Percentiles rank a stretch among this genome's conserved stretches.
These are phyloP conservation scores for Drosophila bocqueti DNA, from an alignment of 1,140 invertebrate genomes.

Conservation along the genomic window DNA sequence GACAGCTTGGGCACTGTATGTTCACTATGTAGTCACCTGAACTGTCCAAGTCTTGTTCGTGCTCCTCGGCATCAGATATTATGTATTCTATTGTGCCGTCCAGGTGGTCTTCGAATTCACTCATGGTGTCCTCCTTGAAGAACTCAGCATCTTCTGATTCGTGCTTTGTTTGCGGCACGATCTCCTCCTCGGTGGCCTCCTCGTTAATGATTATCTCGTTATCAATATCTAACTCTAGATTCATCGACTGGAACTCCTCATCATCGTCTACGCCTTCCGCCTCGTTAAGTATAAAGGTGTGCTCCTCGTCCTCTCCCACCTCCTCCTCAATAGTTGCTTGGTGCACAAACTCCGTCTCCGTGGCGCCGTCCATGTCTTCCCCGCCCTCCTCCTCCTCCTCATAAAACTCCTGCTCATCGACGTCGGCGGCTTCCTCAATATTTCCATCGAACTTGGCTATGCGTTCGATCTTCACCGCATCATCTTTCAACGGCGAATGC, in stretches of 20 bases:
- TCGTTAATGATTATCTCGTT: conserved; percentile 75
- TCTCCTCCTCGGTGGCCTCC: conserved; percentile 35
- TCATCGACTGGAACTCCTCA: conserved; percentile 57
- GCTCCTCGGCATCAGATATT: conserved; percentile 65
- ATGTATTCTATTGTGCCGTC: conserved; percentile 73
- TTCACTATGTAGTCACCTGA: conserved; percentile 68
- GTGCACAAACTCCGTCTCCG: conserved; percentile 31
- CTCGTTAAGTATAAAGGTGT: conserved; percentile 41
- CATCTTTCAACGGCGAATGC: conserved; percentile 25
- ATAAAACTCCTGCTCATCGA: conserved; percentile 31
- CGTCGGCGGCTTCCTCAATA: conserved; percentile 17
- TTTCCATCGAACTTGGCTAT: conserved; percentile 49
- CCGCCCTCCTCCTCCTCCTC: conserved; percentile 30
- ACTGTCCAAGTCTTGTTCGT: conserved; percentile 57
- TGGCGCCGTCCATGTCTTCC: conserved; percentile 2
- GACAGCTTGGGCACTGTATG: conserved; percentile 74
- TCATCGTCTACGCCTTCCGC: conserved; percentile 39
- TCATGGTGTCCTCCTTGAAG: conserved; percentile 66
- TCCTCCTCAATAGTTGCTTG: conserved; percentile 10
- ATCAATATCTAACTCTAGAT: conserved; percentile 68
- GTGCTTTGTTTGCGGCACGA: conserved; percentile 25
- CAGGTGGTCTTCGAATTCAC: conserved; percentile 66
- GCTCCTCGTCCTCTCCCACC: conserved; percentile 34
- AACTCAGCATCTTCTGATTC: conserved; percentile 36
- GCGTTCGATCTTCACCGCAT: conserved; percentile 18